Evolutionary conservation across 2,113 vertebrate species (phyloP).

Genomic region (Mystacornis crossleyi): DNA sequence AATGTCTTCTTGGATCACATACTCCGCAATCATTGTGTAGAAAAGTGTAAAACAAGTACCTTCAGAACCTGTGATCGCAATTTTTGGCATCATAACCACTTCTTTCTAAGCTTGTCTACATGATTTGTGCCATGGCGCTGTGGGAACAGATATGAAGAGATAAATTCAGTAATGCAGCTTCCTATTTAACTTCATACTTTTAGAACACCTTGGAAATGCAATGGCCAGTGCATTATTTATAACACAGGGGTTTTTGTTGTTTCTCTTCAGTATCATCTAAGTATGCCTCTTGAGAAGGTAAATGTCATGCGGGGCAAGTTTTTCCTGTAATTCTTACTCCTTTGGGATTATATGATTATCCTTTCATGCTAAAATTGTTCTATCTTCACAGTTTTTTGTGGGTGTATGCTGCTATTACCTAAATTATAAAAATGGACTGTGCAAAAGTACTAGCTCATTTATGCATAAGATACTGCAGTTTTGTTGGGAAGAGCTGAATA

Average conservation of each 20-base stretch:
- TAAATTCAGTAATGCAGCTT: not conserved
- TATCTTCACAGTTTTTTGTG: not conserved
- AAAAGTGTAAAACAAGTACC: slow-evolving; percentile 68
- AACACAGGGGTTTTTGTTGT: not conserved
- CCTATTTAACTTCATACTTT: not conserved
- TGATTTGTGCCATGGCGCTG: not conserved
- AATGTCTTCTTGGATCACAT: slow-evolving; percentile 51
- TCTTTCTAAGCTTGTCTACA: slow-evolving; percentile 36
- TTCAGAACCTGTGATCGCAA: slow-evolving; percentile 24
- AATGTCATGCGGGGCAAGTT: not conserved
- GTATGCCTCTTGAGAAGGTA: not conserved
- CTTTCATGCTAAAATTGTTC: slow-evolving; percentile 21
- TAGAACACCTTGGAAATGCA: slow-evolving; percentile 14
- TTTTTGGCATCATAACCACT: slow-evolving; percentile 27
- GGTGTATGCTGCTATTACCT: slow-evolving; percentile 1
- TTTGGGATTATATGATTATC: not conserved
- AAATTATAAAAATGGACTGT: slow-evolving; percentile 11
- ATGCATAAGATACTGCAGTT: not conserved
- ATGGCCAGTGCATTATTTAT: slow-evolving; percentile 29
- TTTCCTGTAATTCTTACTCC: slow-evolving; percentile 26
- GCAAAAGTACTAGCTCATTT: slow-evolving; percentile 7
- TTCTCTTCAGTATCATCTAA: not conserved
- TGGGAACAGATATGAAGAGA: slow-evolving; percentile 9
- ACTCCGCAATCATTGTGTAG: slow-evolving; percentile 41
- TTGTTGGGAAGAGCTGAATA: slow-evolving; percentile 37